Conservation (phyloP, 2,797 vertebrate species). For the Hirundo rustica region DNA sequence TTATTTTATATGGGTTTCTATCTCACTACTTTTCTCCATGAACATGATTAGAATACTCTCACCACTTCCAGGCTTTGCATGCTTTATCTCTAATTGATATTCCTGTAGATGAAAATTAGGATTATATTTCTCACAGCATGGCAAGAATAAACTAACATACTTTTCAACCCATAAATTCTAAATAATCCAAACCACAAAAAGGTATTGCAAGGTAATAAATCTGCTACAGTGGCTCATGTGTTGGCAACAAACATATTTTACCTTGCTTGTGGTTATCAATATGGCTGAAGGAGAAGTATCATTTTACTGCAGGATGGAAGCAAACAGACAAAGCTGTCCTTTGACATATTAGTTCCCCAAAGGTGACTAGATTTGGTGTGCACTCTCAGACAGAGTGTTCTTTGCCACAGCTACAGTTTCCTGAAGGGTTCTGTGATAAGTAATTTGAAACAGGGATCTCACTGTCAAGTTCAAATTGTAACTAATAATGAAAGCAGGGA, state of each 20-base stretch:
- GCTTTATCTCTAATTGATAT: neutral
- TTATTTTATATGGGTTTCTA: neutral
- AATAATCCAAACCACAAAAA: neutral
- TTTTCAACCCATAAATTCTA: neutral
- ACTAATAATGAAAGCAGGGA: neutral
- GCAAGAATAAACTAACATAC: neutral
- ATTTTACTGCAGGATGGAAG: neutral
- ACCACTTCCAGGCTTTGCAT: neutral
- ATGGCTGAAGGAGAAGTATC: neutral
- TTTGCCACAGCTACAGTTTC: neutral
- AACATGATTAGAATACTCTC: neutral
- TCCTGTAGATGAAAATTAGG: neutral
- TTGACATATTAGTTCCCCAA: neutral
- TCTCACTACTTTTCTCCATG: neutral
- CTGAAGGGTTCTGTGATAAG: neutral
- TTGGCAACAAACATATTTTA: neutral
- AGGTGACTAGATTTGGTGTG: neutral
- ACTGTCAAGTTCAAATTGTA: neutral
- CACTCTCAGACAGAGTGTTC: neutral
- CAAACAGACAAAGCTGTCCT: neutral
- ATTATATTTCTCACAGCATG: neutral
- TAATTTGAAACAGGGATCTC: neutral
- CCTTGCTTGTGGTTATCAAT: neutral
- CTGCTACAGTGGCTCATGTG: neutral
- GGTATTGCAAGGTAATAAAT: neutral